These are phyloP conservation scores for Caenorhabditis sp. DNA, from an alignment of 2,888 invertebrate species.

Conservation along the genomic window DNA sequence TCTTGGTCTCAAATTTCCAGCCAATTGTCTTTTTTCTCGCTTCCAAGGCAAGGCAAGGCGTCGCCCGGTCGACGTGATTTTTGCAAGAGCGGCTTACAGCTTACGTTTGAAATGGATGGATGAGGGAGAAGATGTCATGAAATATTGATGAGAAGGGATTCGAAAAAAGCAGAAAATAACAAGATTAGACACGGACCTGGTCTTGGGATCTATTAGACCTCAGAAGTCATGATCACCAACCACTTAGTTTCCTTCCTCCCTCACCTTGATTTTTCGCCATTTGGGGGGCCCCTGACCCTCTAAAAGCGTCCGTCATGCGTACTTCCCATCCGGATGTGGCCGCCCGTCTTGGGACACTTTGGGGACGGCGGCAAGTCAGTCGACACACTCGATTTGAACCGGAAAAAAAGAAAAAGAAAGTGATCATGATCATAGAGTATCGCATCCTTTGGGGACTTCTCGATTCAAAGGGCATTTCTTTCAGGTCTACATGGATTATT, in stretches of 20 bases:
- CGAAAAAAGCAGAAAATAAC: background rate
- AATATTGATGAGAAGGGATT: background rate
- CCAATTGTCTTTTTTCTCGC: background rate
- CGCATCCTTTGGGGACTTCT: too few species aligned
- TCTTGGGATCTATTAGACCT: too few species aligned
- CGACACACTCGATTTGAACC: background rate
- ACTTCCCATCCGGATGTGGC: background rate
- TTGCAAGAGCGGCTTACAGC: background rate
- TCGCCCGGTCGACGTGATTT: conserved; percentile 15
- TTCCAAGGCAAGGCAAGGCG: background rate
- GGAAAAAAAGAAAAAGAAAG: background rate
- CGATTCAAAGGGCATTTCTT: conserved; percentile 25
- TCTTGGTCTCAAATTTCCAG: conserved; percentile 5
- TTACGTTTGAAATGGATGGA: background rate
- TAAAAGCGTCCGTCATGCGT: conserved; percentile 10
- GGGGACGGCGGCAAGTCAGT: too few species aligned
- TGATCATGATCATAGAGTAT: too few species aligned
- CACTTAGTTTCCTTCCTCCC: too few species aligned
- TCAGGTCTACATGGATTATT: conserved; percentile 81
- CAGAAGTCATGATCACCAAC: background rate
- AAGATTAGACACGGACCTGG: conserved; percentile 1
- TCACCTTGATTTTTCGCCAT: too few species aligned
- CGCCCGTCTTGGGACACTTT: background rate
- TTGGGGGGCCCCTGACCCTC: background rate
- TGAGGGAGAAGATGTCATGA: conserved; percentile 4